Evolutionary conservation across 2,113 vertebrate genomes (phyloP).

Genomic region (Neodon shergylaensis): DNA sequence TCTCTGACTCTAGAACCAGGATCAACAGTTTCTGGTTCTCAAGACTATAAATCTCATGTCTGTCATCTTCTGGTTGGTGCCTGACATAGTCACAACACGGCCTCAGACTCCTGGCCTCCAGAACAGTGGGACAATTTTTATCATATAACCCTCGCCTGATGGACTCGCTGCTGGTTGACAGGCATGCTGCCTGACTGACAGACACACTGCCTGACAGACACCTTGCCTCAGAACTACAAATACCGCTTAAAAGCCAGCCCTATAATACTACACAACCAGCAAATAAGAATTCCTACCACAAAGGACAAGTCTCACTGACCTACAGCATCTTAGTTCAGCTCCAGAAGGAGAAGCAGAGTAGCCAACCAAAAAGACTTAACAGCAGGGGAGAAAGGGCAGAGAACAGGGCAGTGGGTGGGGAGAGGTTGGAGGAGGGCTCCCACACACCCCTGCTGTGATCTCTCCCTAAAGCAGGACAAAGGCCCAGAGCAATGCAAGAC

Average conservation of each 20-base stretch:
- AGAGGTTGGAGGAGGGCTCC: not conserved
- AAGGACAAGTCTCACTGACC: not conserved
- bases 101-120: not conserved
- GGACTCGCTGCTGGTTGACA: not conserved
- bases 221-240: not conserved
- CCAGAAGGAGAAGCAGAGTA: not conserved
- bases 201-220: not conserved
- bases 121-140: fast-evolving
- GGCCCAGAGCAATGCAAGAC: not conserved
- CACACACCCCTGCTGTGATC: too few species aligned
- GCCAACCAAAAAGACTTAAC: not conserved
- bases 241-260: not conserved
- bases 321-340: too few species aligned
- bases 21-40: not conserved
- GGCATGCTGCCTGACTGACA: not conserved
- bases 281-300: not conserved
- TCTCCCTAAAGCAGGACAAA: not conserved
- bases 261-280: too few species aligned
- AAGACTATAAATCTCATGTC: not conserved
- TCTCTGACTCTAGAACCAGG: not conserved
- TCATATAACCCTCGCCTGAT: not conserved
- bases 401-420: too few species aligned
- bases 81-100: fast-evolving
- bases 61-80: not conserved
- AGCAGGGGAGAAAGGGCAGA: not conserved